These are phyloP conservation scores for Parasteatoda tepidariorum DNA, from an alignment of 1,140 invertebrate species.

Conservation along the genomic window DNA sequence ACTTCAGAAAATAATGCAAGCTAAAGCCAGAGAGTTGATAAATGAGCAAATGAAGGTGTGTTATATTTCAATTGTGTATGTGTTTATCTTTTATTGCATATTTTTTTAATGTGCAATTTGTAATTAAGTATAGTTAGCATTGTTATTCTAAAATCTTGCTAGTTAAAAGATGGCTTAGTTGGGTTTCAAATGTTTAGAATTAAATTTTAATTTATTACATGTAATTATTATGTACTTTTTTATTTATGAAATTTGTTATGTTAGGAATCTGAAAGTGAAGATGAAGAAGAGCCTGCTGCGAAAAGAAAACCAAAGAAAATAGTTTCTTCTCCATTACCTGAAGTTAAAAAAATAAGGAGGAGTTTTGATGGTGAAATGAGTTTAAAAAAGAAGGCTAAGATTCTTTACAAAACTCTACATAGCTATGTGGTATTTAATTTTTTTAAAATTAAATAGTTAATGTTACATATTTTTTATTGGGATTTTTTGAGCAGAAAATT, in stretches of 20 bases:
- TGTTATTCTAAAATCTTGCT: too few relatives aligned
- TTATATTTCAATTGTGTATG: constrained; percentile 1
- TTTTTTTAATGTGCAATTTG: neutral
- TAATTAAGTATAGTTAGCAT: too few relatives aligned
- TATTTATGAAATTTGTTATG: neutral
- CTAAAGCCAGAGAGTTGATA: constrained; percentile 84
- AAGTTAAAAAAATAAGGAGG: constrained; percentile 61
- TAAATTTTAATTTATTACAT: too few relatives aligned
- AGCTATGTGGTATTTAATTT: constrained; percentile 67
- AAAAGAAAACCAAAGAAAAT: constrained; percentile 67
- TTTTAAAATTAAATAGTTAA: too few relatives aligned
- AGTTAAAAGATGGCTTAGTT: too few relatives aligned
- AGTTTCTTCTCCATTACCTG: constrained; percentile 65
- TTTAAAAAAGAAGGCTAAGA: constrained; percentile 67
- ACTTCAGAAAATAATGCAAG: constrained; percentile 85
- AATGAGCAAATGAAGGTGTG: constrained; percentile 71
- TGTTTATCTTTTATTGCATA: constrained; percentile 5
- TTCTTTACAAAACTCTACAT: constrained; percentile 70
- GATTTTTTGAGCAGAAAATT: too few relatives aligned
- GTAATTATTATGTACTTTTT: too few relatives aligned
- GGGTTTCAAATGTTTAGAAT: too few relatives aligned
- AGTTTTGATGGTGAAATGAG: constrained; percentile 64
- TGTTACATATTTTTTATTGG: neutral
- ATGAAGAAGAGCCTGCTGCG: constrained; percentile 48
- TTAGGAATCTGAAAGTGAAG: constrained; percentile 62